Percentiles rank a stretch among this genome's conserved stretches.
phyloP scores from a whole-genome alignment of 1,140 invertebrate species.

The Anadara kagoshimensis region DNA sequence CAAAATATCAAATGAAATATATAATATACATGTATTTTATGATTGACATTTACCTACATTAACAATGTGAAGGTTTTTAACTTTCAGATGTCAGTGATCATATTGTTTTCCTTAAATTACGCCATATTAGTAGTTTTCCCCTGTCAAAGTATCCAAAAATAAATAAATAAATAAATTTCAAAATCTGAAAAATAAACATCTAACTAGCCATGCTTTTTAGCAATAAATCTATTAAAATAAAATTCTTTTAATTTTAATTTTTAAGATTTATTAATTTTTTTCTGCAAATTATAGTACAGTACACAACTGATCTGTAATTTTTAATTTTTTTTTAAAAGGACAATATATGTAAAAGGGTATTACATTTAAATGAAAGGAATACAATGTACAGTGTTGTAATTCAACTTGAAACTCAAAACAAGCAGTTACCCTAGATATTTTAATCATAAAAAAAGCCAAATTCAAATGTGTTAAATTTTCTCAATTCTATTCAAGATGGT shows the following conservation, averaged over 20 bases:
- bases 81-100: not conserved
- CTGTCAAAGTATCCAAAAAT: too few relatives aligned
- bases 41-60: not conserved
- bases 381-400: too few relatives aligned
- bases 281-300: not conserved
- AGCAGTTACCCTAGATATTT: too few relatives aligned
- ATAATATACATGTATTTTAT: not conserved
- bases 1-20: slow-evolving; percentile 35
- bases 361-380: too few relatives aligned
- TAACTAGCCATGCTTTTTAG: not conserved
- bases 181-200: too few relatives aligned
- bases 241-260: not conserved
- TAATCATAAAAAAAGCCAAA: too few relatives aligned
- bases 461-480: too few relatives aligned
- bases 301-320: too few relatives aligned
- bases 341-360: not conserved
- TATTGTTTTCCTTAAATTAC: not conserved
- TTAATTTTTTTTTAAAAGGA: not conserved
- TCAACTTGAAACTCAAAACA: too few relatives aligned
- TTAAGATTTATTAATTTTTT: not conserved
- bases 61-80: not conserved
- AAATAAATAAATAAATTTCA: too few relatives aligned
- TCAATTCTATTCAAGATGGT: too few relatives aligned
- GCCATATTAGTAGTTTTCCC: not conserved
- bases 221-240: not conserved